Evolutionary conservation across 2,888 invertebrate species (phyloP).

Genomic region (Hetaerina titia): DNA sequence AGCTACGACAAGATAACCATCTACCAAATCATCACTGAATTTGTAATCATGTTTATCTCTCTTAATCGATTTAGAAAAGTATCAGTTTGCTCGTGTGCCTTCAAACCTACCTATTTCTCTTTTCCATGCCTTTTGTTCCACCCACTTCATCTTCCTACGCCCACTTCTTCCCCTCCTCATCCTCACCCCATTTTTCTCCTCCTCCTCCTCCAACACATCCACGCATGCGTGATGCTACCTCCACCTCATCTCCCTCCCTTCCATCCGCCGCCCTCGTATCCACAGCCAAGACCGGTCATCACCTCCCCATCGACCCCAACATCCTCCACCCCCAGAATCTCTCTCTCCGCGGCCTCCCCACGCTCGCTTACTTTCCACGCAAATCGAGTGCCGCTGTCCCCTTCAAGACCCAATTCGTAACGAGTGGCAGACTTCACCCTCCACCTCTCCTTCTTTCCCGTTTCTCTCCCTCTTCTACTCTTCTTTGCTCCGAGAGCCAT

Average conservation of each 20-base stretch:
- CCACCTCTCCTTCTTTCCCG: background rate
- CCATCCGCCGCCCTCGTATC: background rate
- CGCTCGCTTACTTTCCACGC: background rate
- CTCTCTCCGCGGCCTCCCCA: background rate
- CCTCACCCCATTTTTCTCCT: background rate
- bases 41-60: background rate
- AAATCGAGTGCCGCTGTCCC: background rate
- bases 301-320: background rate
- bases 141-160: background rate
- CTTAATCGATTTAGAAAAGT: background rate
- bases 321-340: background rate
- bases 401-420: background rate
- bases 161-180: constrained; percentile 4
- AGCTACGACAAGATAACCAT: too few species aligned
- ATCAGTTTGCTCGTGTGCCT: background rate
- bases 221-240: constrained; percentile 27
- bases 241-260: background rate
- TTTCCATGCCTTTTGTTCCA: background rate
- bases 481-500: too few species aligned
- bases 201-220: constrained; percentile 3
- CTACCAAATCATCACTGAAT: background rate
- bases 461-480: background rate
- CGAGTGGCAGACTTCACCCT: background rate
- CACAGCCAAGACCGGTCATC: background rate
- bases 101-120: background rate